Conservation (phyloP, 2,797 vertebrate genomes). For the Limnodromus scolopaceus region DNA sequence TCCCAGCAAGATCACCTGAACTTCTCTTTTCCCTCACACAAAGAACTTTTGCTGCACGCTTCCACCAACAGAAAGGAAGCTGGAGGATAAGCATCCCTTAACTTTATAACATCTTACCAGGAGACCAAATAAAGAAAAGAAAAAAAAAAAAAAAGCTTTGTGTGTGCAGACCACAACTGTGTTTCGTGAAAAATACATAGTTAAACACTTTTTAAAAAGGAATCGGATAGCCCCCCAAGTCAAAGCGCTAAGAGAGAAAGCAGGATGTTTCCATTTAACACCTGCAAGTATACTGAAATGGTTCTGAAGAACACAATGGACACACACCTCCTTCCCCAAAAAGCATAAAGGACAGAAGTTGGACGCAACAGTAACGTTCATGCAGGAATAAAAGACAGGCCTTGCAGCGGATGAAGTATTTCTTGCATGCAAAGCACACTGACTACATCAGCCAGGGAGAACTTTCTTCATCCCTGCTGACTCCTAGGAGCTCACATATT, state of each 20-base stretch:
- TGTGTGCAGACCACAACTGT: rapidly evolving
- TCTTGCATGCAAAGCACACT: not conserved
- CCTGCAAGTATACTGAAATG: not conserved
- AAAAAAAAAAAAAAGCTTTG: not conserved
- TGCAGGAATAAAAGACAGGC: not conserved
- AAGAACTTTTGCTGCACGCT: not conserved
- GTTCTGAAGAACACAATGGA: not conserved
- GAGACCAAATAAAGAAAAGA: not conserved
- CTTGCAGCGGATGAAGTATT: not conserved
- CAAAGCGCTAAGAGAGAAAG: not conserved
- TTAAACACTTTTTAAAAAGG: not conserved
- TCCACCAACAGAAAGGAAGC: not conserved
- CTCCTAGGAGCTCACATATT: not conserved
- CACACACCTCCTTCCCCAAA: not conserved
- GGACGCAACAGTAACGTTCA: rapidly evolving
- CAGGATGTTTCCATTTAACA: not conserved
- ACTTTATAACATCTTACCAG: not conserved
- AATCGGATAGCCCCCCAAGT: not conserved
- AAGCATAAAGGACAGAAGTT: not conserved
- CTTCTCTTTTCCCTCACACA: not conserved
- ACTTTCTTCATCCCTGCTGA: not conserved
- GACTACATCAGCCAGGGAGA: not conserved
- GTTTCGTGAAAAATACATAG: not conserved
- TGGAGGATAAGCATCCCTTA: not conserved
- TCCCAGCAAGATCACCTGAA: too few relatives aligned